Percentiles rank a stretch among this genome's conserved stretches.
Conservation (phyloP, 1,140 invertebrate genomes). For the Caenorhabditis tropicalis region DNA sequence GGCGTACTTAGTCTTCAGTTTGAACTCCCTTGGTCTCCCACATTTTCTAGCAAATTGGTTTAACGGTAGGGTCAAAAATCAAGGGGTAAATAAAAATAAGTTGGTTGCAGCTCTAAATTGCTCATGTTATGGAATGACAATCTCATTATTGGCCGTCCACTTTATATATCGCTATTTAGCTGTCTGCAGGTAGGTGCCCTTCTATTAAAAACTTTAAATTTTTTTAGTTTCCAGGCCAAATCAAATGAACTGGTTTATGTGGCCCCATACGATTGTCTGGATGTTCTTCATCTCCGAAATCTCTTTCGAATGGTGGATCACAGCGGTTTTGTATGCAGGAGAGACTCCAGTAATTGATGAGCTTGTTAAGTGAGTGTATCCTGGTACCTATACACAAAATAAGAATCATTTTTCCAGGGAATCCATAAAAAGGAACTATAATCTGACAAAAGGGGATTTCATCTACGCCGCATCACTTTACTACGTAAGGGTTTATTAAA, state of each 20-base stretch:
- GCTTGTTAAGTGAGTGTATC: not conserved
- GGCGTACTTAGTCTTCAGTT: constrained; percentile 22
- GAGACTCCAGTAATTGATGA: constrained; percentile 4
- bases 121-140: constrained; percentile 25
- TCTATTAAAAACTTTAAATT: not conserved
- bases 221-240: not conserved
- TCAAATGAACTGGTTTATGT: constrained; percentile 34
- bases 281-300: not conserved
- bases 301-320: constrained; percentile 29
- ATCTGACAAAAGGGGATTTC: not conserved
- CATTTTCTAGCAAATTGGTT: constrained; percentile 26
- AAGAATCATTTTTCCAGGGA: not conserved
- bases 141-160: constrained; percentile 17
- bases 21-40: not conserved
- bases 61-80: not conserved
- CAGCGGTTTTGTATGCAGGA: not conserved
- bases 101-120: not conserved
- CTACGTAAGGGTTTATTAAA: not conserved
- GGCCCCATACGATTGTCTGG: constrained; percentile 17
- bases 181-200: not conserved
- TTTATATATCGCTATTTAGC: constrained; percentile 11
- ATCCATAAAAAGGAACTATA: not conserved
- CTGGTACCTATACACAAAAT: not conserved
- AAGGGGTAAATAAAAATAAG: not conserved
- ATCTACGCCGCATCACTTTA: constrained; percentile 2